Conservation (phyloP, 2,113 vertebrate species). For the Gopherus flavomarginatus region DNA sequence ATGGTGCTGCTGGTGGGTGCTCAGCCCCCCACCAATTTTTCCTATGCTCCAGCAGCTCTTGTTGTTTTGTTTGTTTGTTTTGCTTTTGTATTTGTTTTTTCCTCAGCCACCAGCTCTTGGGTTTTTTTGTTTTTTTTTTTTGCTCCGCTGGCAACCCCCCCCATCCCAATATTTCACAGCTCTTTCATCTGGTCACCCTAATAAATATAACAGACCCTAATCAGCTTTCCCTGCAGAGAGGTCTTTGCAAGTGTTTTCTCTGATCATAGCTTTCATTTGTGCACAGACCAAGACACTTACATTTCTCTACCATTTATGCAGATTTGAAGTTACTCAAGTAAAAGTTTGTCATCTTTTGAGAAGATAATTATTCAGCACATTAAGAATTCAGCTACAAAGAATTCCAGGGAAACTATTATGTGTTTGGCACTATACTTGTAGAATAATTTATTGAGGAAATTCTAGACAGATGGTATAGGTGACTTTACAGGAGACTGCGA, state of each 20-base stretch:
- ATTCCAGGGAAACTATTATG: constrained; percentile 45
- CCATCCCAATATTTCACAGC: too few relatives aligned
- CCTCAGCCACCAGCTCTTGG: too few relatives aligned
- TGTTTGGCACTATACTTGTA: constrained; percentile 53
- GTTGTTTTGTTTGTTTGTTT: too few relatives aligned
- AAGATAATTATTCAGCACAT: constrained; percentile 54
- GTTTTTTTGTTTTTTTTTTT: too few relatives aligned
- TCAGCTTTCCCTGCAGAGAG: constrained; percentile 18
- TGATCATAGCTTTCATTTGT: constrained; percentile 20
- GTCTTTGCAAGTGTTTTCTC: constrained; percentile 31
- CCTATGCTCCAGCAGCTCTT: too few relatives aligned
- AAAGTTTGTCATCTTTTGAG: constrained; percentile 47
- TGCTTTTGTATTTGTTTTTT: too few relatives aligned
- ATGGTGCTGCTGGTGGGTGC: too few relatives aligned
- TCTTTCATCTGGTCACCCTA: neutral
- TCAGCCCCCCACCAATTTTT: too few relatives aligned
- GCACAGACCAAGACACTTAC: neutral
- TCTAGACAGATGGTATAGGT: constrained; percentile 58
- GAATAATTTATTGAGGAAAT: constrained; percentile 53
- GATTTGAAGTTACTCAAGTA: constrained; percentile 43
- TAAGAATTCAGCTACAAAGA: constrained; percentile 56
- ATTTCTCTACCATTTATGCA: constrained; percentile 40
- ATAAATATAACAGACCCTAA: neutral
- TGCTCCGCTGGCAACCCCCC: too few relatives aligned
- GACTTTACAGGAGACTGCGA: constrained; percentile 57